Evolutionary conservation across 2,797 vertebrate species (phyloP).

Genomic region (Bradypus variegatus): DNA sequence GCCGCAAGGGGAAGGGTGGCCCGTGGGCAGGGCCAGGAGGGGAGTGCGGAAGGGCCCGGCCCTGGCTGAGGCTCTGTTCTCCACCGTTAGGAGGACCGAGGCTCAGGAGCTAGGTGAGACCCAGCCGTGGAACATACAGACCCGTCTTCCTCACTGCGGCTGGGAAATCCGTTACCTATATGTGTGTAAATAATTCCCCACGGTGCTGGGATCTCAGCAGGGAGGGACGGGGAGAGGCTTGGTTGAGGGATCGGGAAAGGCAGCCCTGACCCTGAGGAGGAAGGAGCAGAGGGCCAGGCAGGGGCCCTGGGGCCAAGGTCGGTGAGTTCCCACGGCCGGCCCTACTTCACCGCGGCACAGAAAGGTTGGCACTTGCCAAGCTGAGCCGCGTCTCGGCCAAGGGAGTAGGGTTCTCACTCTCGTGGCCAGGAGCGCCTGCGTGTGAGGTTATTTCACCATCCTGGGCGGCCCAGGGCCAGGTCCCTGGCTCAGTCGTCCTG

Average conservation of each 20-base stretch:
- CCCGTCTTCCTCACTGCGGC: no score
- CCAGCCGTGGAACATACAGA: no score
- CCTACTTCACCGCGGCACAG: not conserved
- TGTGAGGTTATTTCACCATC: not conserved
- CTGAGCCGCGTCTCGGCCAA: not conserved
- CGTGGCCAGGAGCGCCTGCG: not conserved
- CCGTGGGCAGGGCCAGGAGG: no score
- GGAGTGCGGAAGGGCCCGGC: no score
- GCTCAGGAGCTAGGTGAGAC: no score
- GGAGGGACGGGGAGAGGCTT: not conserved
- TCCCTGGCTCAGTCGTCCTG: not conserved
- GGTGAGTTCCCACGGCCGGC: no score
- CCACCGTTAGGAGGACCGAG: no score
- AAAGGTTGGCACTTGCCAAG: not conserved
- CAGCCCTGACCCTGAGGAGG: not conserved
- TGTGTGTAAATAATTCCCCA: not conserved
- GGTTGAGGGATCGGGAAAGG: not conserved
- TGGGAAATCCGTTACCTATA: no score
- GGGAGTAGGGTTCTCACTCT: not conserved
- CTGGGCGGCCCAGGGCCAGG: not conserved
- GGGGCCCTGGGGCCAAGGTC: not conserved
- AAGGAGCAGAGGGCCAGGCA: not conserved
- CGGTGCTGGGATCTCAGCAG: accelerated
- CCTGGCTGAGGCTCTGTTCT: no score
- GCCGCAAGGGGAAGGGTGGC: no score